Percentiles rank a stretch among this genome's conserved stretches.
These are phyloP conservation scores for Notospermus geniculatus DNA, from an alignment of 1,140 invertebrate genomes.

Conservation along the genomic window DNA sequence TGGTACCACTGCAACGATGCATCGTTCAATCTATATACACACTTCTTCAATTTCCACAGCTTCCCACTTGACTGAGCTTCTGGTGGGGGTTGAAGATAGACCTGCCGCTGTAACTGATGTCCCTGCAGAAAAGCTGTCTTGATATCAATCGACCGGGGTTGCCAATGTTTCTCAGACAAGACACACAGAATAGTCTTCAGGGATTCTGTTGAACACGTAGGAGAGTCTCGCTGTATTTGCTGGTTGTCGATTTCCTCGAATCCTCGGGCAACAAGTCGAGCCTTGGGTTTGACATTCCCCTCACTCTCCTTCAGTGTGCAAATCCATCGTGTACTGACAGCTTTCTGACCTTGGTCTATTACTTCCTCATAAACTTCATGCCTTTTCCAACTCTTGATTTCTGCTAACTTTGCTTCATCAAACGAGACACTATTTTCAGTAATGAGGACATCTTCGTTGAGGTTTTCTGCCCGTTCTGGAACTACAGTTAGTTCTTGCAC, in stretches of 20 bases:
- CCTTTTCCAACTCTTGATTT: no score
- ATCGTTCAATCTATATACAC: constrained; percentile 20
- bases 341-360: no score
- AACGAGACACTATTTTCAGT: no score
- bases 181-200: constrained; percentile 9
- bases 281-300: neutral
- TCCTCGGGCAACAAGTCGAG: constrained; percentile 19
- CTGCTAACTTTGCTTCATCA: no score
- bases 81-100: neutral
- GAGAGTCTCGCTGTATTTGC: constrained; percentile 12
- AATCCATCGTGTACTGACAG: no score
- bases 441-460: no score
- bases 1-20: constrained; percentile 22
- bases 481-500: no score
- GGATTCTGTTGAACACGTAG: constrained; percentile 12
- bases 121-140: constrained; percentile 23
- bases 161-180: constrained; percentile 9
- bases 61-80: neutral
- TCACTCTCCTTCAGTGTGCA: neutral
- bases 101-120: neutral
- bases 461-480: no score
- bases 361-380: no score
- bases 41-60: constrained; percentile 12
- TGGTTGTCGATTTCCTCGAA: constrained; percentile 20
- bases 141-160: constrained; percentile 16